Evolutionary conservation across 92 coral and sea anemone species (phyloP).

Genomic region (Umimayanthus kanabou): DNA sequence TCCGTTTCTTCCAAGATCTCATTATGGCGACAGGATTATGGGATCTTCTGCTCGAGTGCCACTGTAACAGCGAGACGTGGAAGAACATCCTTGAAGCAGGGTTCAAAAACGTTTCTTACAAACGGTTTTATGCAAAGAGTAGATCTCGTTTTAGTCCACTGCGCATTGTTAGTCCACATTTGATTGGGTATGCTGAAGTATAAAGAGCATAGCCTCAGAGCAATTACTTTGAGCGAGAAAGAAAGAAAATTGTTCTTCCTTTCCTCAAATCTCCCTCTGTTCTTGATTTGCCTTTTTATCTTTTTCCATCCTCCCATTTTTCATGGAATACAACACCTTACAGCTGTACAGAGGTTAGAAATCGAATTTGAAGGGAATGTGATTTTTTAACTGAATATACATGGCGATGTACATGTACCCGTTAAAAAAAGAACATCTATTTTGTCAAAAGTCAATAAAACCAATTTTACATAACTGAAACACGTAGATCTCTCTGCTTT

Average conservation of each 20-base stretch:
- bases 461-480: no score
- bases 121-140: slow-evolving; percentile 8
- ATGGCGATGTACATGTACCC: no score
- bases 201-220: no score
- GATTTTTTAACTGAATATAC: no score
- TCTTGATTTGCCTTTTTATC: not conserved
- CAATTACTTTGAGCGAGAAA: no score
- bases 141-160: not conserved
- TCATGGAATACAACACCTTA: not conserved
- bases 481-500: no score
- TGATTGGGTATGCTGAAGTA: slow-evolving; percentile 28
- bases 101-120: slow-evolving; percentile 12
- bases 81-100: slow-evolving; percentile 17
- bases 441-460: no score
- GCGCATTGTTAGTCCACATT: slow-evolving; percentile 6
- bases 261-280: not conserved
- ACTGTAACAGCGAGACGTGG: slow-evolving; percentile 38
- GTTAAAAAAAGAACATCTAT: no score
- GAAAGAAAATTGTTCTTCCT: not conserved
- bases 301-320: not conserved
- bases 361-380: not conserved
- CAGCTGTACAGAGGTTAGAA: not conserved
- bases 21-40: slow-evolving; percentile 21
- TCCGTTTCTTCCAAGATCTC: slow-evolving; percentile 11
- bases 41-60: slow-evolving; percentile 15